These are phyloP conservation scores for Pelosia muscerda DNA, from an alignment of 2,888 invertebrate species.

Conservation along the genomic window DNA sequence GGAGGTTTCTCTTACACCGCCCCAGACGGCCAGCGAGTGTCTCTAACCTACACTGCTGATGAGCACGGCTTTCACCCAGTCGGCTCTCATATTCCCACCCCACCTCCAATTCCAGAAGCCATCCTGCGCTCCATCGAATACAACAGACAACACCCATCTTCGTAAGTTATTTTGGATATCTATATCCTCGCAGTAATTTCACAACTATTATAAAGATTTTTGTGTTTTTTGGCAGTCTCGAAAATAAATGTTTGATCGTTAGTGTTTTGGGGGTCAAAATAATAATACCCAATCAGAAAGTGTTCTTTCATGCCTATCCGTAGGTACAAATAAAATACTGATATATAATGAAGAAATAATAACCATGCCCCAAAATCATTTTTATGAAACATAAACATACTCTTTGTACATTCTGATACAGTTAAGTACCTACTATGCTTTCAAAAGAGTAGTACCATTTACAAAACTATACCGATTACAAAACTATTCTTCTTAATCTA, in stretches of 20 bases:
- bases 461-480: conserved; percentile 18
- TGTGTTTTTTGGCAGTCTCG: too few relatives aligned
- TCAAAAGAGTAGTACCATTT: conserved; percentile 17
- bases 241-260: too few relatives aligned
- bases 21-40: conserved; percentile 88
- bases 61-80: conserved; percentile 89
- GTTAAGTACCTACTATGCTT: conserved; percentile 1
- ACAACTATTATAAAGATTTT: not conserved
- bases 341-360: too few relatives aligned
- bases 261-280: too few relatives aligned
- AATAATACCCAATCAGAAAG: too few relatives aligned
- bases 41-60: conserved; percentile 89
- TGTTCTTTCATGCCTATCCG: too few relatives aligned
- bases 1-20: conserved; percentile 89
- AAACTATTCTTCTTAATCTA: conserved; percentile 21
- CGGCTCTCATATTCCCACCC: conserved; percentile 86
- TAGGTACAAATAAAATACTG: not conserved
- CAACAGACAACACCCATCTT: conserved; percentile 71
- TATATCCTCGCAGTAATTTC: not conserved
- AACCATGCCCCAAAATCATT: not conserved
- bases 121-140: conserved; percentile 80
- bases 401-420: conserved; percentile 6
- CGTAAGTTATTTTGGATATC: conserved; percentile 59
- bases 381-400: conserved; percentile 3
- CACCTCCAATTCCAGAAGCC: conserved; percentile 86